Evolutionary conservation across 2,113 vertebrate species (phyloP).

Genomic region (Varanus komodoensis): DNA sequence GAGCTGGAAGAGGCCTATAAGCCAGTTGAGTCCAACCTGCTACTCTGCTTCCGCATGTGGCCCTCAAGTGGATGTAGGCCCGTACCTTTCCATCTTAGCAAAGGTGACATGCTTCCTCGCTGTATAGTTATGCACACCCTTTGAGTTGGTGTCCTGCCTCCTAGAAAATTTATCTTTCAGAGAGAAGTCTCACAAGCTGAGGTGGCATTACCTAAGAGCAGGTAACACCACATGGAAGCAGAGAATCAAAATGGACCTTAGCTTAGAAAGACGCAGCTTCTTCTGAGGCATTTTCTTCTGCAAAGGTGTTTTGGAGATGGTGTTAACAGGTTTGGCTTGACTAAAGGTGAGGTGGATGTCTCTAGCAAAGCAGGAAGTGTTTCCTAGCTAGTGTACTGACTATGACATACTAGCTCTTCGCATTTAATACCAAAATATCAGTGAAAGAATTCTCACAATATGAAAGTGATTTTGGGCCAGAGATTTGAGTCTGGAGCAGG

Average conservation of each 20-base stretch:
- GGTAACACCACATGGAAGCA: not conserved
- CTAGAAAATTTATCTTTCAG: not conserved
- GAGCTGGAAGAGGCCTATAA: no score
- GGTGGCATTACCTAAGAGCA: no score
- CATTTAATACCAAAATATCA: not conserved
- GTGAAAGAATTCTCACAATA: not conserved
- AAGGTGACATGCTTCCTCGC: no score
- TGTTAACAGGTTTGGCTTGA: no score
- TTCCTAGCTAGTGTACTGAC: not conserved
- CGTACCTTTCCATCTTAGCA: no score
- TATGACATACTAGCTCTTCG: not conserved
- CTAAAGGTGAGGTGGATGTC: not conserved
- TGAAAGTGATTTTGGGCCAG: not conserved
- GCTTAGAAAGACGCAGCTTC: not conserved
- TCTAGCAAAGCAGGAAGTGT: not conserved
- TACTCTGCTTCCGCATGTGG: no score
- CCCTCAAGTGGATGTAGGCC: no score
- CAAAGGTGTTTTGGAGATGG: not conserved
- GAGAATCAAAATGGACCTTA: not conserved
- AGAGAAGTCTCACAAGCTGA: no score
- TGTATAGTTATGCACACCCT: no score
- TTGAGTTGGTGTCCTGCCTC: not conserved
- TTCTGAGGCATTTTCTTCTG: not conserved
- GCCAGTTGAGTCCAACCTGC: no score
- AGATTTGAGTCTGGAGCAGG: not conserved